phyloP scores from a whole-genome alignment of 2,888 invertebrate genomes.

The Drosophila kanekoi region DNA sequence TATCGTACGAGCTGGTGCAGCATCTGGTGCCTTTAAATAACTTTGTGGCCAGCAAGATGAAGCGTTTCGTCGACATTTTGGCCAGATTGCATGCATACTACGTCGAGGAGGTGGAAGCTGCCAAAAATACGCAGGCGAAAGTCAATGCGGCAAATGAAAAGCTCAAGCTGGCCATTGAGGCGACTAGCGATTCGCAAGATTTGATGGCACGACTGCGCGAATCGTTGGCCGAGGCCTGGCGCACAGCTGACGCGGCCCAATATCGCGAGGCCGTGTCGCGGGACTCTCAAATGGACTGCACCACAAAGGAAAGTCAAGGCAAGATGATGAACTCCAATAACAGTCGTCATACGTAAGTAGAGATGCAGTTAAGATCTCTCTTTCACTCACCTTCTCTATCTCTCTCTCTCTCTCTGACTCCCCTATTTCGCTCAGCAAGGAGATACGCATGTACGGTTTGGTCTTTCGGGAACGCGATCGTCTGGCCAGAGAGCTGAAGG shows the following conservation, averaged over 20 bases:
- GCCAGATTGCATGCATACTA: conserved; percentile 73
- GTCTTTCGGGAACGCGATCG: conserved; percentile 83
- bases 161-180: conserved; percentile 71
- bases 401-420: not conserved
- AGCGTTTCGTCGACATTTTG: conserved; percentile 73
- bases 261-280: conserved; percentile 16
- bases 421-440: conserved; percentile 21
- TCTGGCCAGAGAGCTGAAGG: conserved; percentile 77
- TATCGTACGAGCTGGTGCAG: conserved; percentile 63
- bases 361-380: not conserved
- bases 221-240: conserved; percentile 62
- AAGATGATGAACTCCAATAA: not conserved
- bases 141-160: conserved; percentile 73
- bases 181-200: conserved; percentile 73
- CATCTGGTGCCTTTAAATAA: conserved; percentile 54
- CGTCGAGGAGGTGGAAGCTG: conserved; percentile 56
- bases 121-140: conserved; percentile 49
- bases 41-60: conserved; percentile 74
- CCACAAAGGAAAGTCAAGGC: not conserved
- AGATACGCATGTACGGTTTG: conserved; percentile 7
- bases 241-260: conserved; percentile 41
- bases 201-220: conserved; percentile 71
- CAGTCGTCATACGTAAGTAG: not conserved
- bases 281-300: too few relatives aligned
- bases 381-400: not conserved